Base-by-base conservation (phyloP, 2,797 vertebrate genomes). In the Clarias pachynema region DNA sequence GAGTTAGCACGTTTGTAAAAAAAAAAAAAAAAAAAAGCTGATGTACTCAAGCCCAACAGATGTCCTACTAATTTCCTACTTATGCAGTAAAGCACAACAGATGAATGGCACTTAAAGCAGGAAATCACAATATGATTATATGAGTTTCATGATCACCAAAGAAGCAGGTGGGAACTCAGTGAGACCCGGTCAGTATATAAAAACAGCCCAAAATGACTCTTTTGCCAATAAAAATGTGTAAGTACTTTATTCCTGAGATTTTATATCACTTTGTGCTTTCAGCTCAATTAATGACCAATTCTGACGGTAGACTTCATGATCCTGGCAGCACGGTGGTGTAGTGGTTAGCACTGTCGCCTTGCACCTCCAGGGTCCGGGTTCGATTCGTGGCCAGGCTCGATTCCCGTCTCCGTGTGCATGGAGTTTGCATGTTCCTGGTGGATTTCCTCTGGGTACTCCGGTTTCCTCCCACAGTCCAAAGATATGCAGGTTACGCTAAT, bases 1-100 rank as follows among this genome's bases (percentile, higher is more conserved):
- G 53, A 66, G 68, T 82, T 75, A 79, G 34, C 49, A 68, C 69
- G 15, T 63, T 53, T 73, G 20, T 63, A 60, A 82, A 86, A 78
- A 70, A 53, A 49, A 49, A 53, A 49, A 49, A 44, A 12, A 49
- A 49, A 49, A 14, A 53, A 53, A 53, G 3, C 49, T 53, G 49
- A 53, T 3, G 49, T 53, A 14, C 49, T 53, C 3, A 53, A 53
- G 49, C 14, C 49, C 49, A 53, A 53, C 49, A 53, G 49, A 53
- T 53, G 49, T 14, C 12, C 49, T 53, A 3, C 49, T 53, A 12
- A 53, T 53, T 53, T 59, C 56, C 31, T 78, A 24, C 56, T 74
- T 31, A 75, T 75, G 70, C 16, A 65, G 1, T 56, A 14, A 34
- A 37, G 18, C 57, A 79, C 34, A 44, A 7, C 5, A 0, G 20